Evolutionary conservation across 2,797 vertebrate species (phyloP), one percentile per base, ranked within the genome.

Genomic region (Molothrus ater): DNA sequence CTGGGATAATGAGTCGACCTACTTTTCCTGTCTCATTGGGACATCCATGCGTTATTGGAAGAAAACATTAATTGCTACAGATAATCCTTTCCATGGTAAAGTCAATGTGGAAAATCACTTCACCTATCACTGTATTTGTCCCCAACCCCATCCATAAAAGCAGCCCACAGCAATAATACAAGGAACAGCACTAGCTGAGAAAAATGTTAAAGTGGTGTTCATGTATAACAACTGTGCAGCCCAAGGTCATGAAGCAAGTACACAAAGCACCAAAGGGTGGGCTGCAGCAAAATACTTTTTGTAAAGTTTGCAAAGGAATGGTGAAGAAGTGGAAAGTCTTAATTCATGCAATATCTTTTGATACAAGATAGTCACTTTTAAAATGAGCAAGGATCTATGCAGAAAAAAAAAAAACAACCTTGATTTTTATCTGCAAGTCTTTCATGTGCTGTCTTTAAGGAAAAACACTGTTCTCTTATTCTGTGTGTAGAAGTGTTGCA

Each of bases 1-100:
- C 90, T 93, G 92, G 88, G 81, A 88, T 95, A 94, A 93, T 60
- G 82, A 95, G 90, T 18, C 54, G 94, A 96, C 96, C 96, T 97
- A 95, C 80, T 97, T 97, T 90, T 94, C 78, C 65, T 69, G 86
- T 94, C 90, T 86, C 51, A 10, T 84, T 80, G 76, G 93, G 86
- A 94, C 59, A 71, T 66, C 60, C 18, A 32, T 54, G 56, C 18
- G 4, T 87, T 92, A 91, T 88, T 95, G 88, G 89, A 63, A 78
- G 90, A 80, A 95, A 93, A 90, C 94, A 96, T 91, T 91, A 96
- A 93, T 94, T 94, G 87, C 82, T 90, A 34, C 90, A 95, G 91
- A 93, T 96, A 96, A 95, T 94, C 61, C 65, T 93, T 86, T 91
- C 85, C 20, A 51, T 0, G 4, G 47, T 72, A 13, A 78, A 81